Evolutionary conservation across 2,888 invertebrate species (phyloP), one percentile per base, ranked within the genome.

Genomic region (Herminia tarsipennalis): DNA sequence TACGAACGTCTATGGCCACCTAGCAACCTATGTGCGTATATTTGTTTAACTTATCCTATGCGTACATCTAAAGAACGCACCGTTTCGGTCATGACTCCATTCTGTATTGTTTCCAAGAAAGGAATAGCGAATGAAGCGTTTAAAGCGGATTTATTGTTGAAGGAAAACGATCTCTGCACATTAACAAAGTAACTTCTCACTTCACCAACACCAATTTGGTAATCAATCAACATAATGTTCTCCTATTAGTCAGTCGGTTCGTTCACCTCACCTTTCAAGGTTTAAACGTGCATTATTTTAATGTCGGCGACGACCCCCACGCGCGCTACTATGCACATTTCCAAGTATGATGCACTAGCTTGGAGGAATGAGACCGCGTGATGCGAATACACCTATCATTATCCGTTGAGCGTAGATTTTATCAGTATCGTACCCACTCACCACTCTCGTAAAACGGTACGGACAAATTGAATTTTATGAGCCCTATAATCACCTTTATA

Each of bases 271-370:
- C 64, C 76, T 72, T 79, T 80, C 86, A 87, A 88, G 87, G 88
- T 78, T 81, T 64, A 61, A 54, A 55, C 73, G 61, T 66, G 77
- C 74, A 81, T 81, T 83, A 83, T 80, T 79, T 83, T 80, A 70
- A 81, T 80, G 76, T 82, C 73, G 73, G 67, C 73, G 68, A 69
- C 78, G 72, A 78, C 79, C 79, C 78, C 80, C 86, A 80, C 83
- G 78, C 73, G 79, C 81, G 76, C 71, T 78, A 73, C 70, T 74
- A 78, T 81, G 83, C 85, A 85, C 83, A 86, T 79, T 79, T 78
- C 82, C 81, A 83, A 83, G 86, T 80, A 80, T 83, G 78, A 82
- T 88, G 87, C 87, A 83, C 87, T 86, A 85, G 81, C 73, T 81
- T 78, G 83, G 74, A 77, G 82, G 84, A 88, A 87, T 82, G 84